Percentiles rank a stretch among this genome's conserved stretches.
Conservation (phyloP, 2,797 vertebrate species). For the Garrulus glandarius region DNA sequence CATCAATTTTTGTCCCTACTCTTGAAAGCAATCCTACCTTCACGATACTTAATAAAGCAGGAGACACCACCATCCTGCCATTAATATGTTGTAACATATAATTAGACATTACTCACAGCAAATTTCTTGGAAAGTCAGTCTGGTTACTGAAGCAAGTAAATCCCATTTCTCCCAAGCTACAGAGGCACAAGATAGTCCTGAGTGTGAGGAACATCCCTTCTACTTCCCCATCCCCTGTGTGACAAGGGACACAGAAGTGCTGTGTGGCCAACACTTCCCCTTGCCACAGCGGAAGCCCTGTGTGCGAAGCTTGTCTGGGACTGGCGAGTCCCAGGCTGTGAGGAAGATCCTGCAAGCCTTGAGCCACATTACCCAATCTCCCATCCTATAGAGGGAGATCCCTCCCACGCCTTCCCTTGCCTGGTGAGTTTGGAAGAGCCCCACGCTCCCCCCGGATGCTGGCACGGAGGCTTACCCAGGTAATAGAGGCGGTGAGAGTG, state of each 20-base stretch:
- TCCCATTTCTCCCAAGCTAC: neutral
- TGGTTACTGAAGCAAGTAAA: neutral
- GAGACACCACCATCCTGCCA: neutral
- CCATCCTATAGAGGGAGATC: neutral
- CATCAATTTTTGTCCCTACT: neutral
- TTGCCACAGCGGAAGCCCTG: neutral
- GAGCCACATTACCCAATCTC: neutral
- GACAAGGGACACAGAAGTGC: neutral
- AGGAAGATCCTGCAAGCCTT: accelerated
- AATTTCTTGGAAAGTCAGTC: neutral
- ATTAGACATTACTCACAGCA: neutral
- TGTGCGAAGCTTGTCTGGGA: neutral
- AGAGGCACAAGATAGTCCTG: neutral
- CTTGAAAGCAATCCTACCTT: neutral
- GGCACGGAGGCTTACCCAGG: conserved; percentile 80
- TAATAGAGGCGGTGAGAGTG: conserved; percentile 97
- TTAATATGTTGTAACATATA: neutral
- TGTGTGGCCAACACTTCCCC: neutral
- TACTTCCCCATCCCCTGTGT: neutral
- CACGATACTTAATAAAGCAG: neutral
- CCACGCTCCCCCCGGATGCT: accelerated
- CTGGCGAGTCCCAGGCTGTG: neutral
- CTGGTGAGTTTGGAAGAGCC: neutral
- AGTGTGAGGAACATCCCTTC: neutral
- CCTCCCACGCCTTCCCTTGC: neutral